These are phyloP conservation scores for Porites divaricata DNA, from an alignment of 92 coral and sea anemone species.

Conservation along the genomic window DNA sequence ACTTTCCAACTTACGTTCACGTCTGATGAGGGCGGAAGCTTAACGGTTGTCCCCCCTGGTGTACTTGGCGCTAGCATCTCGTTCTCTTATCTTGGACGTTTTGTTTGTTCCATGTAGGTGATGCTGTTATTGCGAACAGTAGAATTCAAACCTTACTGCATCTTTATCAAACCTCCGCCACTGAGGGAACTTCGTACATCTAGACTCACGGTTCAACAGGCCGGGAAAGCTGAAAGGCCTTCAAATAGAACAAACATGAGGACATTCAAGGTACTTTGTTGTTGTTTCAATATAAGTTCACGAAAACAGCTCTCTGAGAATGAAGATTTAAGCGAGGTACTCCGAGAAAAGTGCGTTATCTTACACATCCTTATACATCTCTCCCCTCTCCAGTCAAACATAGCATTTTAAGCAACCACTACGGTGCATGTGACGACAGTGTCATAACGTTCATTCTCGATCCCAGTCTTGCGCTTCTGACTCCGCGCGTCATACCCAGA, in stretches of 20 bases:
- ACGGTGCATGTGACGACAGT: too few relatives aligned
- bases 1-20: too few relatives aligned
- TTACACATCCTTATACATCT: too few relatives aligned
- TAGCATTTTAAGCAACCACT: too few relatives aligned
- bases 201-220: slow-evolving; percentile 61
- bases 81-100: background rate
- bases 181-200: slow-evolving; percentile 84
- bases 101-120: slow-evolving; percentile 47
- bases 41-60: too few relatives aligned
- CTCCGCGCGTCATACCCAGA: too few relatives aligned
- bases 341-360: too few relatives aligned
- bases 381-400: too few relatives aligned
- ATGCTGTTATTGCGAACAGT: slow-evolving; percentile 68
- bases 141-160: slow-evolving; percentile 79
- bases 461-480: too few relatives aligned
- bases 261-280: slow-evolving; percentile 73
- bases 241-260: slow-evolving; percentile 59
- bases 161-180: slow-evolving; percentile 87
- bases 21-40: too few relatives aligned
- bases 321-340: too few relatives aligned
- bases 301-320: background rate
- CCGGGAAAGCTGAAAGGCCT: slow-evolving; percentile 61
- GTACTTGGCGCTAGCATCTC: background rate
- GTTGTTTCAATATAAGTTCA: background rate
- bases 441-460: too few relatives aligned